Evolutionary conservation across 2,888 invertebrate species (phyloP).

Genomic region (Stenurella melanura): DNA sequence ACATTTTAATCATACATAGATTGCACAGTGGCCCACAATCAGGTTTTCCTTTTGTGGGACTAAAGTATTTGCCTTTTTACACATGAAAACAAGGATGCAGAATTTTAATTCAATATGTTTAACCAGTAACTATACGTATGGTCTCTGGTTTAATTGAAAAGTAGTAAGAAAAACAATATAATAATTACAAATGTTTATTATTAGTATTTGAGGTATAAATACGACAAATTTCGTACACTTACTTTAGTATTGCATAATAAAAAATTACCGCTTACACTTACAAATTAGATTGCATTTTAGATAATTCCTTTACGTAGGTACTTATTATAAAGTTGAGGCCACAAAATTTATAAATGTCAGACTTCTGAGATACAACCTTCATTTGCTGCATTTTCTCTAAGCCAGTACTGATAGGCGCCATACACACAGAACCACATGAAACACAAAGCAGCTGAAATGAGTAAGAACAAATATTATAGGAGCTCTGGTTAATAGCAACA

Average conservation of each 20-base stretch:
- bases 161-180: not conserved
- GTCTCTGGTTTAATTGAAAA: too few relatives aligned
- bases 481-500: too few relatives aligned
- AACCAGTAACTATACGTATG: too few relatives aligned
- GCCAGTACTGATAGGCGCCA: constrained; percentile 63
- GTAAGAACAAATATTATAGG: not conserved
- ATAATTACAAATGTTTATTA: constrained; percentile 4
- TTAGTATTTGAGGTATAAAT: not conserved
- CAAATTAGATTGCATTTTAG: not conserved
- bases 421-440: constrained; percentile 66
- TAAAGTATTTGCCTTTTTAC: too few relatives aligned
- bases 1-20: too few relatives aligned
- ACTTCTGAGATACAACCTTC: constrained; percentile 26
- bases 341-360: constrained; percentile 2
- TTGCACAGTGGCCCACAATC: too few relatives aligned
- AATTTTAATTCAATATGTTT: too few relatives aligned
- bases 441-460: constrained; percentile 61
- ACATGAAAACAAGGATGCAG: too few relatives aligned
- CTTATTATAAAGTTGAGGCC: not conserved
- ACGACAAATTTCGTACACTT: not conserved
- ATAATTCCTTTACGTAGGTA: not conserved
- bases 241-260: not conserved
- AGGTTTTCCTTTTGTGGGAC: too few relatives aligned
- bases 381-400: constrained; percentile 39
- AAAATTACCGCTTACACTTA: not conserved